Percentiles rank a stretch among this genome's conserved stretches.
phyloP scores from a whole-genome alignment of 53 echinoderm and acorn worm genomes.

The Apostichopus leukothele region DNA sequence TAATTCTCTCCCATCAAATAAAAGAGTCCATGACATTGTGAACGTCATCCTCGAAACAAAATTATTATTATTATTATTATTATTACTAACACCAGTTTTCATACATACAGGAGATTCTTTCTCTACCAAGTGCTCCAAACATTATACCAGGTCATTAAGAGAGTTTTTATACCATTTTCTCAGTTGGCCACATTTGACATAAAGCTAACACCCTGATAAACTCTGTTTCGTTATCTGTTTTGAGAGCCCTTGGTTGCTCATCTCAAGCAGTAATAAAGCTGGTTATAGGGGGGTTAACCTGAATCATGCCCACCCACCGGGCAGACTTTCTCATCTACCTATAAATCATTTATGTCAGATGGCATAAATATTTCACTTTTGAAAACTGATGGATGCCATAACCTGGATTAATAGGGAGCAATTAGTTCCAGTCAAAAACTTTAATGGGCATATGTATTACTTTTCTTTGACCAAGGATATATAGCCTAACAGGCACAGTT shows the following conservation, averaged over 20 bases:
- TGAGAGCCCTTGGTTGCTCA: slow-evolving; percentile 15
- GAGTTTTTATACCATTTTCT: too few relatives aligned
- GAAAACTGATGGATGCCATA: slow-evolving; percentile 33
- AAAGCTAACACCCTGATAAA: background rate
- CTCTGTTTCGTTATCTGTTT: slow-evolving; percentile 28
- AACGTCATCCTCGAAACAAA: too few relatives aligned
- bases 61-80: too few relatives aligned
- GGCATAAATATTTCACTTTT: slow-evolving; percentile 41
- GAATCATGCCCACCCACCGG: slow-evolving; percentile 25
- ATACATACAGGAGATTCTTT: too few relatives aligned
- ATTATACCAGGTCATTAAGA: too few relatives aligned
- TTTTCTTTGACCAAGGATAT: background rate
- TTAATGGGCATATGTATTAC: slow-evolving; percentile 21
- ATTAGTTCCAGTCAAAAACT: slow-evolving; percentile 28
- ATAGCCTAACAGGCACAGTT: slow-evolving; percentile 13
- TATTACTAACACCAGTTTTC: too few relatives aligned
- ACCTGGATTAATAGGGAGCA: slow-evolving; percentile 29
- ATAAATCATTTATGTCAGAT: slow-evolving; percentile 40
- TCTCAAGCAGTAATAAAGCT: background rate
- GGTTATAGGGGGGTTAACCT: background rate
- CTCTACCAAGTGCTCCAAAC: too few relatives aligned
- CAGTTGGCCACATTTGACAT: too few relatives aligned
- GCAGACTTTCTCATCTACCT: background rate
- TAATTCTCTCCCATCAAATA: too few relatives aligned
- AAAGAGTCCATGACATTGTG: too few relatives aligned